These are phyloP conservation scores for Perithous albicinctus DNA, from an alignment of 2,888 invertebrate genomes.

Conservation along the genomic window DNA sequence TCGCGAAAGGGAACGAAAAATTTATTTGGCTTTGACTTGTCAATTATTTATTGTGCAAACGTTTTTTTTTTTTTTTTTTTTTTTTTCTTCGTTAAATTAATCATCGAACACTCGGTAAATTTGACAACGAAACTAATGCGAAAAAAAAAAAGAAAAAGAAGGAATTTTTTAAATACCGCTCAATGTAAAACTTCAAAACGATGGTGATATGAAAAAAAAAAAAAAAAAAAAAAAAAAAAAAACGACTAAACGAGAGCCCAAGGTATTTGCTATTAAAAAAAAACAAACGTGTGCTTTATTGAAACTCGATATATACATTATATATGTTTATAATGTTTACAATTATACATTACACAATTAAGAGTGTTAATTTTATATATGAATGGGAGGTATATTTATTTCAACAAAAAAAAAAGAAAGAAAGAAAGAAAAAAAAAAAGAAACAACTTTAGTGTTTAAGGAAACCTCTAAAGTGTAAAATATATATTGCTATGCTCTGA, in stretches of 20 bases:
- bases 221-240: too few relatives aligned
- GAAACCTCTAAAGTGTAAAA: slow-evolving; percentile 61
- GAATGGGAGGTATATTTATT: slow-evolving; percentile 65
- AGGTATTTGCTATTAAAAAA: slow-evolving; percentile 41
- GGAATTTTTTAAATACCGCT: slow-evolving; percentile 38
- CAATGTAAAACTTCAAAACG: slow-evolving; percentile 46
- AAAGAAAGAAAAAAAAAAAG: not conserved
- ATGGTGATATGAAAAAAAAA: too few relatives aligned
- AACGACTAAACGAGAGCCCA: slow-evolving; percentile 41
- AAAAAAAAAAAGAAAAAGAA: slow-evolving; percentile 5
- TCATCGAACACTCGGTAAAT: not conserved
- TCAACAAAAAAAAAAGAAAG: slow-evolving; percentile 30
- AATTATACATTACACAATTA: slow-evolving; percentile 63
- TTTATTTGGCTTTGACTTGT: not conserved
- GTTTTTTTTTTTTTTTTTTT: too few relatives aligned
- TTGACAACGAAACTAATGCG: not conserved
- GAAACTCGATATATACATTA: slow-evolving; percentile 56
- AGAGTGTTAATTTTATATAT: slow-evolving; percentile 65
- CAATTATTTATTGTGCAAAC: slow-evolving; percentile 3
- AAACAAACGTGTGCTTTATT: slow-evolving; percentile 63
- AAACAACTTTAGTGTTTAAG: slow-evolving; percentile 48
- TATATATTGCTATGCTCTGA: slow-evolving; percentile 63
- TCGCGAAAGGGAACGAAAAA: not conserved
- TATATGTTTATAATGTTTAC: slow-evolving; percentile 68
- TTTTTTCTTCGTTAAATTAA: not conserved